Conservation (phyloP, 2,113 vertebrate species). For the Mustelus asterias region DNA sequence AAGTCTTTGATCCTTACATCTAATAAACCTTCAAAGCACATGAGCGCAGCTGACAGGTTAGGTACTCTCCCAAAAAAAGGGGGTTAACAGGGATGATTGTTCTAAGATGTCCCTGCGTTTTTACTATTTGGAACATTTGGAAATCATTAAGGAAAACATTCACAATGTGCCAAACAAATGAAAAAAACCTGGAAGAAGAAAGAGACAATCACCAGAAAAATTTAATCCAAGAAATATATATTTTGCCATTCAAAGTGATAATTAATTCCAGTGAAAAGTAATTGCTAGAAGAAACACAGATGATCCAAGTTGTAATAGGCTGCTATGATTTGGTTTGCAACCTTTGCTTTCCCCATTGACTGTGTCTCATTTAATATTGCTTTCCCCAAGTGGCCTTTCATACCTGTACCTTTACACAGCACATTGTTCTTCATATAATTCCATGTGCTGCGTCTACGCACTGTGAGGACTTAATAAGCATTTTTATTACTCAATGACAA, state of each 20-base stretch:
- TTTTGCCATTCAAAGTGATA: background rate
- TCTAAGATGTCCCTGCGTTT: background rate
- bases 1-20: conserved; percentile 11
- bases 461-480: background rate
- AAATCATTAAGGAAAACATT: conserved; percentile 19
- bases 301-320: conserved; percentile 9
- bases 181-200: conserved; percentile 25
- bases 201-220: background rate
- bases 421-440: background rate
- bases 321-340: background rate
- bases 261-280: conserved; percentile 25
- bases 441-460: background rate
- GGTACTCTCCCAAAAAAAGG: background rate
- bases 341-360: background rate
- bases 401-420: background rate
- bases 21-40: background rate
- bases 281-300: background rate
- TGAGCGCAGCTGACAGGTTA: background rate
- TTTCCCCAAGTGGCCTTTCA: background rate
- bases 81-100: background rate
- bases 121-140: conserved; percentile 20
- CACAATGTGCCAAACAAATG: background rate
- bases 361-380: background rate
- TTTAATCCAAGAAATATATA: background rate
- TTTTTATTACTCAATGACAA: background rate